Conservation (phyloP, 2,797 vertebrate genomes). For the Enoplosus armatus region DNA sequence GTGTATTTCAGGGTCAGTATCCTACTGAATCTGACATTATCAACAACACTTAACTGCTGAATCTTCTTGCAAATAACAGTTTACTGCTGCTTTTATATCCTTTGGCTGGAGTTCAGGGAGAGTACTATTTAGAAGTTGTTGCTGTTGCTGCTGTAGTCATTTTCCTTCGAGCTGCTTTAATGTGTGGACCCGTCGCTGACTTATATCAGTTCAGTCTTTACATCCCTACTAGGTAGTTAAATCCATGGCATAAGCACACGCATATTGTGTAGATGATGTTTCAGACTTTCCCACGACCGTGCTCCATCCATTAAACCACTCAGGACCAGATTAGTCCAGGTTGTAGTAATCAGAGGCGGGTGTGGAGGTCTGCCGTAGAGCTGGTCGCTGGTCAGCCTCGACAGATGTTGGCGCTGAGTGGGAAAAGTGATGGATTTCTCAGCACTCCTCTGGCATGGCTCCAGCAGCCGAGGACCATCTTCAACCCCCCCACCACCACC, state of each 20-base stretch:
- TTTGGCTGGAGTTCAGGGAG: background rate
- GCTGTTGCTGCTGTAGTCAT: background rate
- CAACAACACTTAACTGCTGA: background rate
- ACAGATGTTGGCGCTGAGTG: conserved; percentile 60
- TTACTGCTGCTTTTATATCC: conserved; percentile 5
- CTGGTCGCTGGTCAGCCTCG: conserved; percentile 25
- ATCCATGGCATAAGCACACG: background rate
- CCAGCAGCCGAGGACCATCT: conserved; percentile 63
- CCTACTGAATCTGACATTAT: conserved; percentile 5
- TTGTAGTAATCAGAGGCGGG: conserved; percentile 18
- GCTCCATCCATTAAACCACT: background rate
- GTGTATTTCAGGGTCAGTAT: background rate
- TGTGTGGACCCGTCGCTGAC: background rate
- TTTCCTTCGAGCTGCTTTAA: background rate
- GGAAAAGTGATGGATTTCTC: conserved; percentile 81
- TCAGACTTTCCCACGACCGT: background rate
- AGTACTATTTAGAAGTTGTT: background rate
- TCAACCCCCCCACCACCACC: background rate
- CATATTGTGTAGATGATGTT: background rate
- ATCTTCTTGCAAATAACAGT: conserved; percentile 6
- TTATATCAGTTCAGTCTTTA: background rate
- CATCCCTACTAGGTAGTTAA: background rate
- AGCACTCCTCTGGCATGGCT: conserved; percentile 69
- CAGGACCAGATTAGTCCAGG: conserved; percentile 8
- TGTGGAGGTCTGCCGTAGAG: conserved; percentile 33